Base-by-base conservation (phyloP, 2,888 invertebrate species). In the Petrolisthes cinctipes region DNA sequence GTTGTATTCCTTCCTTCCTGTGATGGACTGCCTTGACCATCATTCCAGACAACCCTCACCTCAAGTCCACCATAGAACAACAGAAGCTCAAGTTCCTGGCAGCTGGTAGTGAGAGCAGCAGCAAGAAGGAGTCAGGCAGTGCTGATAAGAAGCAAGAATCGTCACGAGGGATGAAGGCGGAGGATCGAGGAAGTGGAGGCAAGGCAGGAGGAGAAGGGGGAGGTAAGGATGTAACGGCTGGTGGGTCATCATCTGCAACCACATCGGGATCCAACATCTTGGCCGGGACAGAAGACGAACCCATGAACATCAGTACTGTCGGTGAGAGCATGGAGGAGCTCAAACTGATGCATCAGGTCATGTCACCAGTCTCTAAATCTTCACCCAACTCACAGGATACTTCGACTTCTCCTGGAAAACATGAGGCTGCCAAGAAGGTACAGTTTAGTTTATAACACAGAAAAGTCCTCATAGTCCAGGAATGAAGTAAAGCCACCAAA, bases 21-120 rank as follows among this genome's bases (percentile, higher is more conserved):
- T 37, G 37, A 37, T 37, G 37, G 37, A 37, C 37, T 37, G 37
- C 37, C 37, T 37, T 2, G 37, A 37, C 37, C 37, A 14, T 17
- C n/a, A n/a, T 54, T 66, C 20, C 89, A 89, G 90, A 89, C 37
- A 89, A 86, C 88, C 75, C 85, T 7, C 87, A 86, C 61, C 80
- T 89, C 53, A 88, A 94, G 87, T 94, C 94, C 4, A 94, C 94
- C 5, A 93, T 95, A n/a, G 95, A 95, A 90, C 95, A 95, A 92
- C 94, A 94, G 0, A 95, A 95, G 92, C 93, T 95, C 89, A 94
- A 94, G 92, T 93, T 94, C 92, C 79, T 90, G 85, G 89, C 84
- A 11, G 66, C 68, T 37, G 75, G 78, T n/a, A 78, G 82, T 7
- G 87, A 78, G 14, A 61, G 82, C 11, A 86, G 81, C n/a, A 79